Evolutionary conservation across 2,797 vertebrate genomes (phyloP), one percentile per base, ranked within the genome.

Genomic region (Enteromius treurensis): DNA sequence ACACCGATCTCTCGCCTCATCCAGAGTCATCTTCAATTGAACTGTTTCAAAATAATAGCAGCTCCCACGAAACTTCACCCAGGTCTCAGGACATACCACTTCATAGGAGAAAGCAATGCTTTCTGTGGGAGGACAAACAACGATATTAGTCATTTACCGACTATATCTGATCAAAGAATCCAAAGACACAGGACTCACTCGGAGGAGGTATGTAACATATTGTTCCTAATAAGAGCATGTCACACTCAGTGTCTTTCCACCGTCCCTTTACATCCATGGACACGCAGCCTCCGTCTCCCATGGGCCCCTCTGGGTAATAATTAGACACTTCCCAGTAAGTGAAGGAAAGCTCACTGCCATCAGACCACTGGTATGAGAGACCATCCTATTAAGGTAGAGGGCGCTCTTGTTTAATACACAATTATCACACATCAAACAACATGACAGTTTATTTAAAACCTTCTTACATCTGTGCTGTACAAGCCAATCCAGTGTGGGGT

Each of bases 41-140:
- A 96, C 91, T 4, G 96, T 95, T 84, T 97, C 95, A 92, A 99
- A 97, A 90, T 93, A 95, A 92, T 99, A 99, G 91, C 97, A 99
- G 91, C 93, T 95, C 74, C 82, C 93, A 86, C 90, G 93, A 91
- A 97, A 98, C 92, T 96, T 97, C 91, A 97, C 90, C 97, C 97
- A 99, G 14, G 94, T 95, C 85, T 96, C 92, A 42, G 95, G 94
- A 88, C 97, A 98, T 14, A 91, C 87, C 42, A 91, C 86, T 85
- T 95, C 95, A 37, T 92, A 86, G 14, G 92, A 84, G 84, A 82
- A 88, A 2, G 90, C 89, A 87, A 95, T 94, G 81, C 91, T 95
- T 86, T 94, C 97, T 98, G 91, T 55, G 9, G 15, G 26, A 17
- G 55, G 19, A n/a, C 34, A 37, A 75, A 87, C 2, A 55, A 80